These are phyloP conservation scores for Drosophila kurseongensis DNA, from an alignment of 1,140 invertebrate genomes.

Conservation along the genomic window DNA sequence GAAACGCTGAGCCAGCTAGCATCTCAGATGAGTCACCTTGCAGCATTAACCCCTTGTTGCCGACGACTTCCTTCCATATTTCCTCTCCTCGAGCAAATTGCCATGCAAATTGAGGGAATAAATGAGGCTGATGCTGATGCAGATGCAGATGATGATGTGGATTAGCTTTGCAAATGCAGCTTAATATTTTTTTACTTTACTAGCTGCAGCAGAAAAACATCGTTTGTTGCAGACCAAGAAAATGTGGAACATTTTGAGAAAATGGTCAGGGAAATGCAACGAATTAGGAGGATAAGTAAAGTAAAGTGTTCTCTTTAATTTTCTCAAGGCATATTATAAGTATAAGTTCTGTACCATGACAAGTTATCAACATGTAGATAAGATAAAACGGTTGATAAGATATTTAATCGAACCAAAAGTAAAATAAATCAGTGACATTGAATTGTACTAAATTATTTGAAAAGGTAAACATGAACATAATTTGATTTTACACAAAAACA, in stretches of 20 bases:
- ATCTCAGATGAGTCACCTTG: constrained; percentile 38
- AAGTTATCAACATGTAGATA: neutral
- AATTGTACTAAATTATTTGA: too few species aligned
- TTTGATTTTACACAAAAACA: neutral
- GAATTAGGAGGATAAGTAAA: neutral
- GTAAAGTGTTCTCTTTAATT: neutral
- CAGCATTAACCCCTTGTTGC: constrained; percentile 38
- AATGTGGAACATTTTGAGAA: constrained; percentile 6
- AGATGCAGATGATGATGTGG: constrained; percentile 32
- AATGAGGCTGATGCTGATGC: constrained; percentile 41
- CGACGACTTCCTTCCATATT: constrained; percentile 20
- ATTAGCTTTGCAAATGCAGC: constrained; percentile 47
- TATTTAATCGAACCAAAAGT: neutral
- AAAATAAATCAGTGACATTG: too few species aligned
- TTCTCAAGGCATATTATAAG: neutral
- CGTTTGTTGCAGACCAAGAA: constrained; percentile 4
- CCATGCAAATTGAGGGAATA: constrained; percentile 47
- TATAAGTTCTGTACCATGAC: neutral
- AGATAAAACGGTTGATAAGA: neutral
- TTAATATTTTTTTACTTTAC: constrained; percentile 16
- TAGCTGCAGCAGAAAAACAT: constrained; percentile 30
- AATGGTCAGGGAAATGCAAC: neutral
- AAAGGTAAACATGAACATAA: too few species aligned
- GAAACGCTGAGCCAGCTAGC: constrained; percentile 25
- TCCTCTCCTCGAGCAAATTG: constrained; percentile 30